Conservation (phyloP, 2,888 invertebrate species). For the Rhagophthalmus giganteus region DNA sequence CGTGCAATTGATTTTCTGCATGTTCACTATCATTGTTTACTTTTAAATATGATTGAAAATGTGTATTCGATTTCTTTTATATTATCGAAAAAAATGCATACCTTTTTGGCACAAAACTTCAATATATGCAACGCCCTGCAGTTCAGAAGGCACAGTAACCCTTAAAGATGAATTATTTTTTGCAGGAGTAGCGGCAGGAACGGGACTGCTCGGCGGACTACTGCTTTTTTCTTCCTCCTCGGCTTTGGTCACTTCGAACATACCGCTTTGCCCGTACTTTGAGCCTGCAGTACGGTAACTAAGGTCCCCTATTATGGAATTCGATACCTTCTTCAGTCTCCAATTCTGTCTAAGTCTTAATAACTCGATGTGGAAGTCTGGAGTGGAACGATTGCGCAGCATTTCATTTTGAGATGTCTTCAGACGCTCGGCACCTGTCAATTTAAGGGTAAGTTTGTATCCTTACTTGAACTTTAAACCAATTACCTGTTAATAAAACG, state of each 20-base stretch:
- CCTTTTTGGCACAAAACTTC: conserved; percentile 94
- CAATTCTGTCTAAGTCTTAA: conserved; percentile 88
- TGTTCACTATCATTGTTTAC: too few relatives aligned
- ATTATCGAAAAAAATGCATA: conserved; percentile 41
- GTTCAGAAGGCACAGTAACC: conserved; percentile 90
- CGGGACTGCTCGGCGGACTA: conserved; percentile 58
- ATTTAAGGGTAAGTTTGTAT: not conserved
- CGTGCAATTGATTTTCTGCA: too few relatives aligned
- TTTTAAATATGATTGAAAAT: too few relatives aligned
- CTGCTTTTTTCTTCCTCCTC: conserved; percentile 69
- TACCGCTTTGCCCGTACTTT: conserved; percentile 89
- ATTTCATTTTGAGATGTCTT: conserved; percentile 80
- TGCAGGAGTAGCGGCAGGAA: conserved; percentile 56
- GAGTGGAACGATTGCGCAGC: conserved; percentile 73
- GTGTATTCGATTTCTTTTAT: too few relatives aligned
- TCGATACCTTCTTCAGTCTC: conserved; percentile 94
- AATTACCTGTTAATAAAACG: conserved; percentile 70
- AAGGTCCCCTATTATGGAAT: conserved; percentile 92
- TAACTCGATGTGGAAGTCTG: conserved; percentile 92
- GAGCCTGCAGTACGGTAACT: conserved; percentile 96
- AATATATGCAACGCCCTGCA: conserved; percentile 95
- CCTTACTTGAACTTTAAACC: not conserved
- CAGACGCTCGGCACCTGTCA: conserved; percentile 76
- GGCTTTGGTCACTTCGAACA: conserved; percentile 94
- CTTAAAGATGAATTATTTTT: conserved; percentile 76